Evolutionary conservation across 1,140 invertebrate genomes (phyloP), one percentile per base, ranked within the genome.

Genomic region (Whitmania pigra): DNA sequence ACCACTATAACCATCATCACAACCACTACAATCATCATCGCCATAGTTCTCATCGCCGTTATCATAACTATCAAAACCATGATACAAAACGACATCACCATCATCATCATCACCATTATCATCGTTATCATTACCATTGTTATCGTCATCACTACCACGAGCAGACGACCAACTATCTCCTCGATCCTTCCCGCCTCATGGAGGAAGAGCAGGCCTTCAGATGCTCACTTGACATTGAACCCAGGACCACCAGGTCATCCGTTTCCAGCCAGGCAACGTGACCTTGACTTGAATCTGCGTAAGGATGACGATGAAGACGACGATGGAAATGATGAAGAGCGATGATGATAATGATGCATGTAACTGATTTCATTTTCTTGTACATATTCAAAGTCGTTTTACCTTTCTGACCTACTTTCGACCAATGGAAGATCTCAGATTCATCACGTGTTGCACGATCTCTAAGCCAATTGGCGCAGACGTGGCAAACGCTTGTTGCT

Each of bases 151-250:
- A 7, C 20, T 20, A 63, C 20, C 57, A 7, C 11, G 11, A 60
- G 22, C 74, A 85, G 81, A 84, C 85, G 55, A 87, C 87, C 36
- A 88, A 87, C 76, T 95, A 94, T 79, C 82, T 95, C 6, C 81
- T 94, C 75, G 92, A 94, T 78, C 85, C 87, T 22, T 80, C 77
- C 25, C 76, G 81, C 25, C 82, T 92, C 18, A 83, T 93, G 60
- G 86, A 88, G 69, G 91, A 94, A 78, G 91, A 94, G 75, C 87
- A 91, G 75, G 85, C 93, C 25, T 94, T 93, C 82, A 85, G 87
- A 74, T 85, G 88, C 74, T 93, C 90, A 2, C 82, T 94, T 75
- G 87, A 89, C 76, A 88, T 94, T 73, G 92, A 94, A 82, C 92
- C 92, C 5, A 69, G 73, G 31, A 67, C 27, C 29, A 57, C 70